phyloP scores from a whole-genome alignment of 2,113 vertebrate species.

The Trichomycterus rosablanca region DNA sequence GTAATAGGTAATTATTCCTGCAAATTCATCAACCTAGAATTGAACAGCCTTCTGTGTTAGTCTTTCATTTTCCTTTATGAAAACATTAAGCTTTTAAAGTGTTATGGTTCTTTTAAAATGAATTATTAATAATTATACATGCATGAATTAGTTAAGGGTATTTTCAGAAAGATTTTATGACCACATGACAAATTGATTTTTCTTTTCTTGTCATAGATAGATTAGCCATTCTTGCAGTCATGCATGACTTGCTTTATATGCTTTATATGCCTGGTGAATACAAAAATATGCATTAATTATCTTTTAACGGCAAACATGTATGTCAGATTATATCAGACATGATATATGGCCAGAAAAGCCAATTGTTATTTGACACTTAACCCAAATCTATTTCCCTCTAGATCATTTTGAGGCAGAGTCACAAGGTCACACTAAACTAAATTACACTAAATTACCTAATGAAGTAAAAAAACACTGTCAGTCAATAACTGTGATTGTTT shows the following conservation, averaged over 20 bases:
- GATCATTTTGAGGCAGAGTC: no score
- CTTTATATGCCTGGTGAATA: not conserved
- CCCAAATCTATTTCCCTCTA: no score
- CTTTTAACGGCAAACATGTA: no score
- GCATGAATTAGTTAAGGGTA: slow-evolving; percentile 6
- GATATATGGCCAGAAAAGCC: no score
- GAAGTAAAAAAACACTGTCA: no score
- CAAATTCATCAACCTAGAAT: slow-evolving; percentile 60
- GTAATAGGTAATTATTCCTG: slow-evolving; percentile 61
- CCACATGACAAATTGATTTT: not conserved
- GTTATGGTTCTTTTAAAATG: slow-evolving; percentile 53
- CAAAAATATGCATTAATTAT: not conserved
- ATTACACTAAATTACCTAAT: no score
- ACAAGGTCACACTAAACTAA: no score
- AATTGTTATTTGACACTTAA: no score
- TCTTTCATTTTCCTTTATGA: slow-evolving; percentile 66
- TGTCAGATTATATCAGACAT: no score
- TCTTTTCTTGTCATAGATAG: not conserved
- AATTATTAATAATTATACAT: slow-evolving; percentile 44
- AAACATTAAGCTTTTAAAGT: slow-evolving; percentile 54
- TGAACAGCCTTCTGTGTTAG: slow-evolving; percentile 49
- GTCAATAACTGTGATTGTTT: no score
- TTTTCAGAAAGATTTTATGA: slow-evolving; percentile 1
- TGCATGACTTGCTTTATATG: not conserved
- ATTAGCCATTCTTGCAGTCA: no score